phyloP scores from a whole-genome alignment of 2,888 invertebrate species.

The Cantharis nigra region DNA sequence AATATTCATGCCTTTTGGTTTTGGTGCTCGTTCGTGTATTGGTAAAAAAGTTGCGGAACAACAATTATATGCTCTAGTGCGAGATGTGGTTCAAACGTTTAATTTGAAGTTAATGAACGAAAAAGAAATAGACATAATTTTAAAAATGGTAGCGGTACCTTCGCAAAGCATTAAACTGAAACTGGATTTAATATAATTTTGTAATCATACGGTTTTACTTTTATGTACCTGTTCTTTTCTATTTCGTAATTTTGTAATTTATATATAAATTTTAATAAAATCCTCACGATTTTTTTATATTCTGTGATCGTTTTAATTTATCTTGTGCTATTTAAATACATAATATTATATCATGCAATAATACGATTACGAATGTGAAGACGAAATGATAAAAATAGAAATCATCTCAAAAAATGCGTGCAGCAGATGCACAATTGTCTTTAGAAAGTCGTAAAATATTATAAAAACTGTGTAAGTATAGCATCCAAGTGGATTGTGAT shows the following conservation, averaged over 20 bases:
- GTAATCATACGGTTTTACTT: background rate
- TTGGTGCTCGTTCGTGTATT: constrained; percentile 82
- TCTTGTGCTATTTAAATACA: background rate
- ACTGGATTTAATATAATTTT: constrained; percentile 36
- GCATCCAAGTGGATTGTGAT: background rate
- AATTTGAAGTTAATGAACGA: constrained; percentile 59
- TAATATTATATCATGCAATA: background rate
- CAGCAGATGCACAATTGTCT: background rate
- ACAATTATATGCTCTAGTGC: constrained; percentile 71
- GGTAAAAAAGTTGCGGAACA: constrained; percentile 80
- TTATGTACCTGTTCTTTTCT: constrained; percentile 14
- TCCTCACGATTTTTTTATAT: background rate
- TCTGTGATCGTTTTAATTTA: background rate
- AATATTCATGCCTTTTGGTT: constrained; percentile 80
- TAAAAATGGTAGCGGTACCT: constrained; percentile 67
- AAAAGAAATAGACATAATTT: constrained; percentile 59
- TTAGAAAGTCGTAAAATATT: background rate
- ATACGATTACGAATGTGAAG: background rate
- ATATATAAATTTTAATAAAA: background rate
- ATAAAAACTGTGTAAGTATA: background rate
- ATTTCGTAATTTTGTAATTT: background rate
- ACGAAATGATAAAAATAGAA: background rate
- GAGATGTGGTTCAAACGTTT: constrained; percentile 61
- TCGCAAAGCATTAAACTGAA: constrained; percentile 55
- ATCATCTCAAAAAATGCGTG: background rate